phyloP scores from a whole-genome alignment of 2,888 invertebrate species.

The Parnassius glacialis region DNA sequence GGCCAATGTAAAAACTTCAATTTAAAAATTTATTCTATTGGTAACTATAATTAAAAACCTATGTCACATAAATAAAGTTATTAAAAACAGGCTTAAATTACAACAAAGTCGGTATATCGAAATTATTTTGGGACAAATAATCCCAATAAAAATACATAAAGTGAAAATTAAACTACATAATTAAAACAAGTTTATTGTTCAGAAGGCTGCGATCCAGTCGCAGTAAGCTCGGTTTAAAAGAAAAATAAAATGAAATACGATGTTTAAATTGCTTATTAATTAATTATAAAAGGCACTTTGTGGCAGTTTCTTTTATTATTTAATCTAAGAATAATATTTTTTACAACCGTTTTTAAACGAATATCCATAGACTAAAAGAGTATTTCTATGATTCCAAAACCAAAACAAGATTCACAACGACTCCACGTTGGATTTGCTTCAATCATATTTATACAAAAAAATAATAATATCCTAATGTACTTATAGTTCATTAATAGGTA shows the following conservation, averaged over 20 bases:
- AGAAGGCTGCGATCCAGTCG: slow-evolving; percentile 71
- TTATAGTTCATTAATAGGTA: slow-evolving; percentile 69
- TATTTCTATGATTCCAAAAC: slow-evolving; percentile 57
- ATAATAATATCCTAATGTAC: slow-evolving; percentile 57
- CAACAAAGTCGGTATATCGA: slow-evolving; percentile 41
- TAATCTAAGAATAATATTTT: slow-evolving; percentile 52
- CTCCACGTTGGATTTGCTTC: slow-evolving; percentile 37
- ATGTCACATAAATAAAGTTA: slow-evolving; percentile 73
- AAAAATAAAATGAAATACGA: slow-evolving; percentile 38
- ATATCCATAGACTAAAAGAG: slow-evolving; percentile 57
- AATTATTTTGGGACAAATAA: slow-evolving; percentile 35
- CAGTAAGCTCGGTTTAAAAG: slow-evolving; percentile 40
- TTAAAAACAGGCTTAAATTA: slow-evolving; percentile 63
- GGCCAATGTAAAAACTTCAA: slow-evolving; percentile 34
- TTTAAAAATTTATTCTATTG: slow-evolving; percentile 62
- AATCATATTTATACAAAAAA: slow-evolving; percentile 43
- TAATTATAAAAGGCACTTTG: slow-evolving; percentile 74
- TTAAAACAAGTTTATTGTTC: slow-evolving; percentile 49
- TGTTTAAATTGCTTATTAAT: slow-evolving; percentile 42
- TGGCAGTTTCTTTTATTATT: slow-evolving; percentile 73
- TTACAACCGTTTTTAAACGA: slow-evolving; percentile 63
- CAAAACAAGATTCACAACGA: slow-evolving; percentile 39
- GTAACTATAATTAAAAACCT: slow-evolving; percentile 71
- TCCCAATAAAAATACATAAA: slow-evolving; percentile 34
- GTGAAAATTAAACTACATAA: slow-evolving; percentile 36